phyloP scores from a whole-genome alignment of 2,888 invertebrate genomes.

The Spilosoma lubricipeda region DNA sequence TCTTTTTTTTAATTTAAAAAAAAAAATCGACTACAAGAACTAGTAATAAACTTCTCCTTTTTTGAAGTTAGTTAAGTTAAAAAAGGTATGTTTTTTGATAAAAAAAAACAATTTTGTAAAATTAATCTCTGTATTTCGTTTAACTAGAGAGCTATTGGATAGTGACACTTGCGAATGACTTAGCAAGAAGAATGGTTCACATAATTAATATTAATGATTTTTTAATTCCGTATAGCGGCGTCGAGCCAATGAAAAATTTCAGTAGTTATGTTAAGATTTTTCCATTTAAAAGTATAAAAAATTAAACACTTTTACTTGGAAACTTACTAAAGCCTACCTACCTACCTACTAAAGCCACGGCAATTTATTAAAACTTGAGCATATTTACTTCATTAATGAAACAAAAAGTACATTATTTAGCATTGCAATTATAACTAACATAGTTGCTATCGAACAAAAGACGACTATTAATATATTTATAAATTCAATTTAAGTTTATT shows the following conservation, averaged over 20 bases:
- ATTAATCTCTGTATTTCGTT: no score
- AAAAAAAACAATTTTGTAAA: no score
- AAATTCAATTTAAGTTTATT: constrained; percentile 26
- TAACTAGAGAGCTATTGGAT: background rate
- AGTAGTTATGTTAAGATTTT: background rate
- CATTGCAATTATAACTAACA: background rate
- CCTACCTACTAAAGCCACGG: background rate
- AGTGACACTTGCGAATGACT: background rate
- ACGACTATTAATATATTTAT: constrained; percentile 26
- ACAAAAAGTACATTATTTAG: background rate
- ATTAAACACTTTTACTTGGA: background rate
- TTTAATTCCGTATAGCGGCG: background rate
- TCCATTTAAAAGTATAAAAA: background rate
- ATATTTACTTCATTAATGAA: background rate
- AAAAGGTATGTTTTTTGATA: no score
- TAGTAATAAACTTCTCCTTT: no score
- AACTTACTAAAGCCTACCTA: no score
- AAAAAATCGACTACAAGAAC: no score
- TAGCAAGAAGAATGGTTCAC: background rate
- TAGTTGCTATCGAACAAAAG: background rate
- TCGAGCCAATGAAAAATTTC: background rate
- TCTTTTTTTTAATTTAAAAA: no score
- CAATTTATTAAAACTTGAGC: background rate
- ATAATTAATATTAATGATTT: background rate
- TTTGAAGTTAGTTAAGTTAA: no score